Conservation (phyloP, 2,888 invertebrate genomes). For the Catocala sponsa region DNA sequence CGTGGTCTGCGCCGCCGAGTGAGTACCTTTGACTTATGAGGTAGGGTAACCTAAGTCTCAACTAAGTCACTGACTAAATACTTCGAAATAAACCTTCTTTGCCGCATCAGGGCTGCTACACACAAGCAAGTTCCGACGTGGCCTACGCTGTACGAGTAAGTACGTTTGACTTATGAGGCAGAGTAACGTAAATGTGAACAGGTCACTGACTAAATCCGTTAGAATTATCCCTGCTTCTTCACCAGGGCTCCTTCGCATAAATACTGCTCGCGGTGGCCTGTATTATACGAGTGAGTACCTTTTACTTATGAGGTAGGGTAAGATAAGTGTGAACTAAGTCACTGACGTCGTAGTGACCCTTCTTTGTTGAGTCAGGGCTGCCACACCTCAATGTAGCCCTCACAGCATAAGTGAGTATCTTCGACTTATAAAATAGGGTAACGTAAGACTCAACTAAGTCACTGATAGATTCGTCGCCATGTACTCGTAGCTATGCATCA, state of each 20-base stretch:
- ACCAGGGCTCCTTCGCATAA: slow-evolving; percentile 94
- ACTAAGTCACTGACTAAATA: slow-evolving; percentile 88
- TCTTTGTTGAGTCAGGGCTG: no score
- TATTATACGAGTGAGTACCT: slow-evolving; percentile 40
- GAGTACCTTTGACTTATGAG: slow-evolving; percentile 65
- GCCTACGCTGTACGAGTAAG: slow-evolving; percentile 89
- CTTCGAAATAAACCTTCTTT: slow-evolving; percentile 93
- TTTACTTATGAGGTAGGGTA: no score
- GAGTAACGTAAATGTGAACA: background rate
- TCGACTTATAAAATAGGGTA: no score
- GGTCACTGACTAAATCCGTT: slow-evolving; percentile 90
- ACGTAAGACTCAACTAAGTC: no score
- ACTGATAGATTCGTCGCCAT: no score
- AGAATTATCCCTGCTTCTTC: slow-evolving; percentile 93
- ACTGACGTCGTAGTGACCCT: no score
- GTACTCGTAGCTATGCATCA: no score
- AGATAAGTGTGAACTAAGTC: background rate
- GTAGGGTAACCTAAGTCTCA: background rate
- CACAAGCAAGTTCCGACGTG: slow-evolving; percentile 91
- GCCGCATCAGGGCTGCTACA: slow-evolving; percentile 94
- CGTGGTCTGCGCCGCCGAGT: slow-evolving; percentile 73
- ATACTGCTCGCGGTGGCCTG: slow-evolving; percentile 65
- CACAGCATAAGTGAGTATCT: no score
- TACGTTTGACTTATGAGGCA: slow-evolving; percentile 44
- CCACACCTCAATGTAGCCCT: no score